A percentile compares a stretch with the other conserved stretches of the same genome.
Conservation (phyloP, 2,888 invertebrate species). For the Noctuana brunneofusca region DNA sequence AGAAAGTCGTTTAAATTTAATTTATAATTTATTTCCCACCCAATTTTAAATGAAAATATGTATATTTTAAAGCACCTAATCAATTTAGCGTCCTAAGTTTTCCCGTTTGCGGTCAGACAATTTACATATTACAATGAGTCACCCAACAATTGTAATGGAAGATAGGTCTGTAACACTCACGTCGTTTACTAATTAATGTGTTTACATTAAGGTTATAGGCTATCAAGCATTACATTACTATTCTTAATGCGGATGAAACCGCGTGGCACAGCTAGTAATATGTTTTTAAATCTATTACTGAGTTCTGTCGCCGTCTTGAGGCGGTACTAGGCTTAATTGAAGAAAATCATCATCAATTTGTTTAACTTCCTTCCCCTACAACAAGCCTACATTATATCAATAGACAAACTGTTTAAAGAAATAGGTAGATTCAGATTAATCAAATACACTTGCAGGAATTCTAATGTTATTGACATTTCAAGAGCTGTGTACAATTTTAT, state of each 20-base stretch:
- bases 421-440: too few relatives aligned
- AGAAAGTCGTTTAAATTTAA: too few relatives aligned
- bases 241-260: too few relatives aligned
- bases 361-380: constrained; percentile 40
- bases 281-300: too few relatives aligned
- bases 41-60: not conserved
- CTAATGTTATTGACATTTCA: too few relatives aligned
- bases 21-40: too few relatives aligned
- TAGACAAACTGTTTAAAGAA: not conserved
- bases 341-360: constrained; percentile 73
- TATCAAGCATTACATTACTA: too few relatives aligned
- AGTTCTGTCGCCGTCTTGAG: too few relatives aligned
- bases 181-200: constrained; percentile 29
- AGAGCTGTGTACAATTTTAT: too few relatives aligned
- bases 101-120: constrained; percentile 5
- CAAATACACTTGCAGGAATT: too few relatives aligned
- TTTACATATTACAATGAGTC: constrained; percentile 11
- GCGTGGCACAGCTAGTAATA: constrained; percentile 10
- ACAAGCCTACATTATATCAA: not conserved
- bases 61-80: not conserved
- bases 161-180: constrained; percentile 15
- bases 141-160: constrained; percentile 25
- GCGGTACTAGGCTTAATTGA: constrained; percentile 57
- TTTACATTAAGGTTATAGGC: too few relatives aligned
- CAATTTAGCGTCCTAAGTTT: not conserved